Conservation (phyloP, 2,113 vertebrate species). For the Onychostoma macrolepis region DNA sequence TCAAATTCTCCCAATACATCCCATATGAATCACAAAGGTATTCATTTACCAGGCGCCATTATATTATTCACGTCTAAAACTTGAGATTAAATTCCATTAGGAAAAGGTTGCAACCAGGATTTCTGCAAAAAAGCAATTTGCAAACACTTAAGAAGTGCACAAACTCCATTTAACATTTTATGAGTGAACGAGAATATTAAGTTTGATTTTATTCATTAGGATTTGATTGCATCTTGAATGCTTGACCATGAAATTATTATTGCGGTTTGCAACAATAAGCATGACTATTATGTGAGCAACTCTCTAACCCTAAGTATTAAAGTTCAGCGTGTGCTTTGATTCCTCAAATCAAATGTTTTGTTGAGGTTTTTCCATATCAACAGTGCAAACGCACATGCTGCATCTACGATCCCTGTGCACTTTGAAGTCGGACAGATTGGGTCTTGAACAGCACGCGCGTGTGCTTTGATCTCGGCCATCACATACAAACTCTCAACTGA, state of each 20-base stretch:
- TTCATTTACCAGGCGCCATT: not conserved
- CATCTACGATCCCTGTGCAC: not conserved
- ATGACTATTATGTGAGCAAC: not conserved
- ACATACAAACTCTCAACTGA: not conserved
- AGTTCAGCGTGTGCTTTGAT: not conserved
- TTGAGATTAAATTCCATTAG: not conserved
- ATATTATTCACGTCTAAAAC: not conserved
- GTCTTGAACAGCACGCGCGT: not conserved
- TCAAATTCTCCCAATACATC: constrained; percentile 11
- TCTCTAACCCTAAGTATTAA: not conserved
- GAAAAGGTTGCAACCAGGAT: not conserved
- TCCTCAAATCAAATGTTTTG: not conserved
- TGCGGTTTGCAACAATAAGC: not conserved
- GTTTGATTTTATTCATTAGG: not conserved
- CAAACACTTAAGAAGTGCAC: not conserved
- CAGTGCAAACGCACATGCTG: not conserved
- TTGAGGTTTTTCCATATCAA: not conserved
- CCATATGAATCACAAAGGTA: not conserved
- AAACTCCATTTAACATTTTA: not conserved
- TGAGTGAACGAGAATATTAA: too few relatives aligned
- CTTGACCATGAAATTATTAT: not conserved
- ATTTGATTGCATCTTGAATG: not conserved
- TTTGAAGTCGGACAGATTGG: not conserved
- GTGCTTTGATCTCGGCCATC: constrained; percentile 5
- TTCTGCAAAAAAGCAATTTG: not conserved